phyloP scores from a whole-genome alignment of 1,140 invertebrate species.

The Hermetia illucens region DNA sequence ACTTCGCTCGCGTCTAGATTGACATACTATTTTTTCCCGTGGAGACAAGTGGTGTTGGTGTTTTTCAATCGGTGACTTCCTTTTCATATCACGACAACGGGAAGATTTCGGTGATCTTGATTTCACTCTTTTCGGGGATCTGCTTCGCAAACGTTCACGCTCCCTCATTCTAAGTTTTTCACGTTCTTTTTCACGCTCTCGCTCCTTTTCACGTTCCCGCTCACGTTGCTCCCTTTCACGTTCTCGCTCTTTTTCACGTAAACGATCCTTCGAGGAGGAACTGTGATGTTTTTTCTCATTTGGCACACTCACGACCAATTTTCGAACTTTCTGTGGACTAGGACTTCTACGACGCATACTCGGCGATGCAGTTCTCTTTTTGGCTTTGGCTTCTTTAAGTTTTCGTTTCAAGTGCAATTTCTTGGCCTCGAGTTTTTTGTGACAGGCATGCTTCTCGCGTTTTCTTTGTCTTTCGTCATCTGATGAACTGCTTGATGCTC shows the following conservation, averaged over 20 bases:
- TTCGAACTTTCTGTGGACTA: slow-evolving; percentile 8
- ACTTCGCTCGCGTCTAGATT: not conserved
- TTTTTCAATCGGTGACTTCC: not conserved
- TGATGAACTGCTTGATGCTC: slow-evolving; percentile 17
- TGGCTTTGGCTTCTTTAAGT: slow-evolving; percentile 23
- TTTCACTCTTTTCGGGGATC: slow-evolving; percentile 9
- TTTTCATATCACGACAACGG: not conserved
- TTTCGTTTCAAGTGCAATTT: slow-evolving; percentile 26
- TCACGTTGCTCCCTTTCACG: slow-evolving; percentile 11
- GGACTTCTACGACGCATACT: slow-evolving; percentile 19
- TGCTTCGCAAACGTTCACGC: slow-evolving; percentile 9
- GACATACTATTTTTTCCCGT: not conserved
- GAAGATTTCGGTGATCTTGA: not conserved
- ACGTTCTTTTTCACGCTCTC: slow-evolving; percentile 13
- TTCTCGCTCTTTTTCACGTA: not conserved
- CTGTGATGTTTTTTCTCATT: slow-evolving; percentile 22
- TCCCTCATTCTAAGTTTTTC: slow-evolving; percentile 17
- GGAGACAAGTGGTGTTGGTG: not conserved
- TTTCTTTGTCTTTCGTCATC: slow-evolving; percentile 22
- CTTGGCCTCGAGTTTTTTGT: slow-evolving; percentile 27
- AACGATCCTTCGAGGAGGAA: slow-evolving; percentile 22
- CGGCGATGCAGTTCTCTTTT: slow-evolving; percentile 16
- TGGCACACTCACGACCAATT: slow-evolving; percentile 10
- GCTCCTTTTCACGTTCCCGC: slow-evolving; percentile 19
- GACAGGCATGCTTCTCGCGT: slow-evolving; percentile 21